Evolutionary conservation across 2,797 vertebrate species (phyloP).

Genomic region (Artibeus jamaicensis): DNA sequence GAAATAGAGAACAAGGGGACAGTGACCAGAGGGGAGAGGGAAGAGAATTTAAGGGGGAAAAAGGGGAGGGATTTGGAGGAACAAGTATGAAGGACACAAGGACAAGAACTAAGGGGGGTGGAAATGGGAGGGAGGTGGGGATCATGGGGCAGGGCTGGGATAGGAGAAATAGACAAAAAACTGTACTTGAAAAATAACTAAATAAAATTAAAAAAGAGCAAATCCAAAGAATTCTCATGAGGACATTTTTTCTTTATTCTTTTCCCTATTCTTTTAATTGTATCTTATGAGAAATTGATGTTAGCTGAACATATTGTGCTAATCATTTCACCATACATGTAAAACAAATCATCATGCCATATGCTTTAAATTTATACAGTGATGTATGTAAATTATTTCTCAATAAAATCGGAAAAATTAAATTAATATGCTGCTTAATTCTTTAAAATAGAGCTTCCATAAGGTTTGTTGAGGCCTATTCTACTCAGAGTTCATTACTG

Average conservation of each 20-base stretch:
- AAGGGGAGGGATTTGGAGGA: too few relatives aligned
- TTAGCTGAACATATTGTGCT: not conserved
- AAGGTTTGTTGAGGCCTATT: not conserved
- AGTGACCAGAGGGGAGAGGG: too few relatives aligned
- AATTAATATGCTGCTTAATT: slow-evolving; percentile 43
- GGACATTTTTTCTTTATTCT: not conserved
- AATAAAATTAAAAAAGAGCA: too few relatives aligned
- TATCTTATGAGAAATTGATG: not conserved
- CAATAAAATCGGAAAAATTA: not conserved
- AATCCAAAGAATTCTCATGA: not conserved
- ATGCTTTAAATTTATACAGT: not conserved
- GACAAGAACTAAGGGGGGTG: too few relatives aligned
- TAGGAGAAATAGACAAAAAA: too few relatives aligned
- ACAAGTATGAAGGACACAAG: too few relatives aligned
- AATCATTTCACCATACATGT: not conserved
- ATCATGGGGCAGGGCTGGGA: too few relatives aligned
- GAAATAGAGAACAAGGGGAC: too few relatives aligned
- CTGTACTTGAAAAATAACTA: too few relatives aligned
- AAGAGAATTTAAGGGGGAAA: too few relatives aligned
- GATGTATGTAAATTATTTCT: not conserved
- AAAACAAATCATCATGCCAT: not conserved
- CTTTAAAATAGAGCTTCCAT: not conserved
- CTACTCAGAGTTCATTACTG: not conserved
- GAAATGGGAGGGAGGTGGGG: too few relatives aligned
- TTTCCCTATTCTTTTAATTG: not conserved